These are phyloP conservation scores for Stichopus horrens DNA, from an alignment of 53 echinoderm and acorn worm species.

Conservation along the genomic window DNA sequence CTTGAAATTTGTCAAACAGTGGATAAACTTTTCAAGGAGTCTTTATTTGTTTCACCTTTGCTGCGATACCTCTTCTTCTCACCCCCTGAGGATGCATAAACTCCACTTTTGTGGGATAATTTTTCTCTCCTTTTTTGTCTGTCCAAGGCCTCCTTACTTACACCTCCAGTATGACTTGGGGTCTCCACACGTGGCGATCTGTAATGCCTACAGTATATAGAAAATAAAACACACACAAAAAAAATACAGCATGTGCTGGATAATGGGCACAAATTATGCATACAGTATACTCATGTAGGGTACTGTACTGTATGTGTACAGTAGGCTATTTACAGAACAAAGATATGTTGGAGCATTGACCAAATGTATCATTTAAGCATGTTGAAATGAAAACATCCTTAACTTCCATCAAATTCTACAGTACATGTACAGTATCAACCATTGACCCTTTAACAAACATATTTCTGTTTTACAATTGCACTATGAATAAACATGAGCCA, in stretches of 20 bases:
- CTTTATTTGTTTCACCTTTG: neutral
- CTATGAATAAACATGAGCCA: too few relatives aligned
- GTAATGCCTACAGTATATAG: slow-evolving; percentile 67
- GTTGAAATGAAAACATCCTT: too few relatives aligned
- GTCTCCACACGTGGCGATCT: slow-evolving; percentile 84
- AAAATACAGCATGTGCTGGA: neutral
- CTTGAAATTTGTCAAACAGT: too few relatives aligned
- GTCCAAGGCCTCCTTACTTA: slow-evolving; percentile 75
- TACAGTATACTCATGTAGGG: neutral
- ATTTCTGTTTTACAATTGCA: too few relatives aligned
- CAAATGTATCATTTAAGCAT: too few relatives aligned
- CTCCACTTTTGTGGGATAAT: slow-evolving; percentile 66
- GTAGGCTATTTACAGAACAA: neutral
- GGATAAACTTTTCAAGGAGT: too few relatives aligned
- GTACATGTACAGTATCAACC: too few relatives aligned
- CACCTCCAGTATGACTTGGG: slow-evolving; percentile 96
- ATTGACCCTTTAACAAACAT: too few relatives aligned
- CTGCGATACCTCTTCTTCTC: slow-evolving; percentile 24
- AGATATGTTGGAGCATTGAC: too few relatives aligned
- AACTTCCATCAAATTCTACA: too few relatives aligned
- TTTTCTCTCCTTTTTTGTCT: slow-evolving; percentile 72
- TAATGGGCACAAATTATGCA: neutral
- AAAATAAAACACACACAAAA: neutral
- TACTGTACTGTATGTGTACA: neutral
- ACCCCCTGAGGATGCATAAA: slow-evolving; percentile 85